Conservation (phyloP, 2,888 invertebrate genomes). For the Desoria tigrina region DNA sequence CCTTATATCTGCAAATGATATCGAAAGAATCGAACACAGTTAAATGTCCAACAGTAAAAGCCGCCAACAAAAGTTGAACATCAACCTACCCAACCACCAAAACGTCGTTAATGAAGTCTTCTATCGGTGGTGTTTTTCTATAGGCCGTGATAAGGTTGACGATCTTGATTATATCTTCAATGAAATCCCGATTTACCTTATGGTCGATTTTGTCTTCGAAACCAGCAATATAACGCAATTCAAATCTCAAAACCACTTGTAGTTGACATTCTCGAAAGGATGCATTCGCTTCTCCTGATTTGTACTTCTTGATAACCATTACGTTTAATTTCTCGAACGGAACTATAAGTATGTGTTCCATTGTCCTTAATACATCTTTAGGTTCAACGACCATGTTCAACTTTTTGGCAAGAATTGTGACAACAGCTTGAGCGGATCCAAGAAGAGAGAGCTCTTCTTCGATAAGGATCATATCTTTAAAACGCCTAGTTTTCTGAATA, state of each 20-base stretch:
- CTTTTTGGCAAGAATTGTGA: conserved; percentile 20
- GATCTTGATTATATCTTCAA: conserved; percentile 32
- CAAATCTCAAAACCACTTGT: conserved; percentile 38
- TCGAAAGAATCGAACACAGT: neutral
- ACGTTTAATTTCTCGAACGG: conserved; percentile 27
- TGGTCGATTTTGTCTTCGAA: conserved; percentile 13
- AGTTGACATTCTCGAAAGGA: conserved; percentile 32
- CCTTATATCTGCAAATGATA: neutral
- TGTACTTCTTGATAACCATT: conserved; percentile 27
- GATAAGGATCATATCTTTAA: conserved; percentile 26
- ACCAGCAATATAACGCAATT: conserved; percentile 32
- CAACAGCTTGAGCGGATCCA: conserved; percentile 35
- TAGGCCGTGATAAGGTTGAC: conserved; percentile 36
- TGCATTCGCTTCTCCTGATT: neutral
- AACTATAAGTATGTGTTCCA: conserved; percentile 28
- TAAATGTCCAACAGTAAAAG: too few relatives aligned
- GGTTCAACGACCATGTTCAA: neutral
- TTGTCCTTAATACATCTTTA: conserved; percentile 14
- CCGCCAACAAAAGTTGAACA: too few relatives aligned
- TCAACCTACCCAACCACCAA: conserved; percentile 36
- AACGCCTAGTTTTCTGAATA: neutral
- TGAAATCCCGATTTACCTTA: conserved; percentile 25
- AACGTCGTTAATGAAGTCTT: conserved; percentile 30
- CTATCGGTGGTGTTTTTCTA: conserved; percentile 28
- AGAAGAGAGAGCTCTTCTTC: conserved; percentile 29